Base-by-base conservation (phyloP, 2,888 invertebrate genomes). In the Leucania comma region DNA sequence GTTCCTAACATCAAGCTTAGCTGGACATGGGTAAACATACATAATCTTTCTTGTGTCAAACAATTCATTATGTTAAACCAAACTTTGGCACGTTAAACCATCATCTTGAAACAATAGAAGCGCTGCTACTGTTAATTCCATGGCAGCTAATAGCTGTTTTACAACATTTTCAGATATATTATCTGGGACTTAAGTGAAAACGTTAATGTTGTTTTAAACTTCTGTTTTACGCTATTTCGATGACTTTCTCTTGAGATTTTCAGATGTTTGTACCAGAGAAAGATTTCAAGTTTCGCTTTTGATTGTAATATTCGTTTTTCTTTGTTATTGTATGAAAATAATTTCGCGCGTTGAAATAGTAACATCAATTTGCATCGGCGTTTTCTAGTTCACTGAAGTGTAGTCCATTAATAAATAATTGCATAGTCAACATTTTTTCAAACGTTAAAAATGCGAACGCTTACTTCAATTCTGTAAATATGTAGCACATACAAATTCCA, bases 171-270 rank as follows among this genome's bases (percentile, higher is more conserved):
- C 61, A 35, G 61, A 58, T 50, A 48, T 38, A 63, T 67, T 48
- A 60, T 68, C 54, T 79, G 35, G 35, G 50, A 56, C 24, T 67
- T 58, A 35, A 67, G 78, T 80, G 75, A 75, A 79, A 80, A 75
- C 71, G 56, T 59, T 79, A 79, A 79, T 79, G 71, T 75, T 75
- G 59, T 75, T 80, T 79, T 79, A 79, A 80, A 68, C 51, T 53
- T 54, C 54, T 50, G 46, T 51, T 59, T 64, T 70, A 46, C 62
- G 51, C 35, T 51, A 35, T 68, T 75, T 68, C 46, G 56, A 48
- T 71, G 66, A 63, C 80, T 79, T 75, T 80, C 80, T 75, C 68
- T 59, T 67, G 20, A 59, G 51, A 62, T 74, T 62, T 66, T 71
- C 54, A 56, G 54, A 46, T 17, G 12, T 59, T 68, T 63, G 32